These are phyloP conservation scores for Himalopsyche phryganea DNA, from an alignment of 1,140 invertebrate genomes.

Conservation along the genomic window DNA sequence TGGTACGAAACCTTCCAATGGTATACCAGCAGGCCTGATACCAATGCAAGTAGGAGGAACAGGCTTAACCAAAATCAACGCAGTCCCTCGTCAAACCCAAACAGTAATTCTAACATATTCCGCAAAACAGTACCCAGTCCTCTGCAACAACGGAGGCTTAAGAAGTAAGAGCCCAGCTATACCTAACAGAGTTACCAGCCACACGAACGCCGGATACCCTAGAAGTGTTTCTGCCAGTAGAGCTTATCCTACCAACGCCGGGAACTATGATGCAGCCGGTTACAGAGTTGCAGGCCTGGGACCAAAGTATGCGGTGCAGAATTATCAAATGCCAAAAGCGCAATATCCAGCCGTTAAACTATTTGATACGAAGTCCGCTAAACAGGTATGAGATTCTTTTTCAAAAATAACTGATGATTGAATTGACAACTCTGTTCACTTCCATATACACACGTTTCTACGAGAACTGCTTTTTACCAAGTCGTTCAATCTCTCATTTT, in stretches of 20 bases:
- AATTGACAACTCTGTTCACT: too few relatives aligned
- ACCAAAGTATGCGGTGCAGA: constrained; percentile 63
- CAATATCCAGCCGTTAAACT: constrained; percentile 64
- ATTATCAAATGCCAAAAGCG: constrained; percentile 66
- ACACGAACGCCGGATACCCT: constrained; percentile 11
- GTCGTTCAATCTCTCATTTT: too few relatives aligned
- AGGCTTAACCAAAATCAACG: constrained; percentile 40
- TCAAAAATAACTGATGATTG: too few relatives aligned
- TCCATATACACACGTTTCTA: too few relatives aligned
- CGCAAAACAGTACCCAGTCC: constrained; percentile 41
- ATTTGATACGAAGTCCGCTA: constrained; percentile 66
- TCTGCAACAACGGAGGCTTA: constrained; percentile 1
- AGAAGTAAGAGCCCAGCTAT: constrained; percentile 30
- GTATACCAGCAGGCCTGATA: constrained; percentile 14
- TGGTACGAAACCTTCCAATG: constrained; percentile 7
- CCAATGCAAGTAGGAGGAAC: constrained; percentile 25
- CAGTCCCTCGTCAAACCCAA: constrained; percentile 41
- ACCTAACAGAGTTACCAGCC: constrained; percentile 13
- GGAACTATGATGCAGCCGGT: constrained; percentile 3
- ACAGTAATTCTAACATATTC: constrained; percentile 52
- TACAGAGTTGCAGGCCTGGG: constrained; percentile 18
- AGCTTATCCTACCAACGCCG: constrained; percentile 31
- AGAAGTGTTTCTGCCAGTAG: constrained; percentile 29
- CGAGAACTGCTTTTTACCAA: too few relatives aligned
- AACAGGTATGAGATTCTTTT: constrained; percentile 58